Evolutionary conservation across 2,888 invertebrate genomes (phyloP), one percentile per base, ranked within the genome.

Genomic region (Andrena hattorfiana): DNA sequence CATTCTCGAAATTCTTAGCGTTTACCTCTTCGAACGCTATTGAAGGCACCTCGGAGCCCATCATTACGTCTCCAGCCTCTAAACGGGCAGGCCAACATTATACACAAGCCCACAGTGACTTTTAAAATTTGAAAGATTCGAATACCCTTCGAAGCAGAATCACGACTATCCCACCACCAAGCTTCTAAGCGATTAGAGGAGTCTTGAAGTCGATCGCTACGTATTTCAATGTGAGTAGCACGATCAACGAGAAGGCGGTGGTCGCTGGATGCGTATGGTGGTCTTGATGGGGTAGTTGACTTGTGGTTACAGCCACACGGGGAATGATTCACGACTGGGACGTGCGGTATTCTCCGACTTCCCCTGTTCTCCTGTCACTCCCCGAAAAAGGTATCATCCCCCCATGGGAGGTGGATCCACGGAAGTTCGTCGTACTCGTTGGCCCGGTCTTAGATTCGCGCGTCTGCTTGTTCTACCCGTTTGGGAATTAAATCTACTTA

Each of bases 271-370:
- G 89, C 89, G 88, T 90, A 92, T 91, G 85, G 88, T 78, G 85
- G 82, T 89, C 89, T 87, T 85, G 90, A 89, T 88, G 86, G 89
- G 85, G 83, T 91, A 90, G 90, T 90, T 71, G 91, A 92, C 91
- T 92, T 86, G 92, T 87, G 91, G 92, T 91, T 92, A 90, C 91
- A 87, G 90, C 87, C 84, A 87, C 85, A 84, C 84, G 77, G 86
- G 73, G 90, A 89, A 92, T 92, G 92, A 92, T 91, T 84, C 91
- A 91, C 89, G 89, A 77, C 87, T 80, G 60, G 86, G 81, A 91
- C 92, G 91, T 89, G 90, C 81, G 86, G 77, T 84, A 85, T 80
- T 78, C 85, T 54, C 75, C 75, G 42, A 60, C 63, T 70, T 75
- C 63, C 23, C 59, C 64, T 72, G 59, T 73, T 69, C 75, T 63